Percentiles rank a stretch among this genome's conserved stretches.
Evolutionary conservation across 2,888 invertebrate species (phyloP).

Genomic region (Linnaemya vulpina): DNA sequence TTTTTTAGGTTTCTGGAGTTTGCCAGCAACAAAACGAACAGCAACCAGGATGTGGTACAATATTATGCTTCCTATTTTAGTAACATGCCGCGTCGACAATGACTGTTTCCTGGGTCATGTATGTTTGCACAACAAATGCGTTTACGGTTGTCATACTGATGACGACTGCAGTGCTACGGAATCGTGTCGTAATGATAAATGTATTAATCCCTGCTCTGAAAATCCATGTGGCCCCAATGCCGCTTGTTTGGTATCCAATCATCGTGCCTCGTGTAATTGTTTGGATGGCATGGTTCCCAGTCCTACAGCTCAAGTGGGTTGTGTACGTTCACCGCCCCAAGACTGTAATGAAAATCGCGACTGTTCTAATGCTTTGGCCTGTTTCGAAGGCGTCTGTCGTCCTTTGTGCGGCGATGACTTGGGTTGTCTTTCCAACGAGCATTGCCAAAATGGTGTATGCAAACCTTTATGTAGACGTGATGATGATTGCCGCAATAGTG

Average conservation of each 20-base stretch:
- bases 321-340: constrained; percentile 90
- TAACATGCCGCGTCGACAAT: constrained; percentile 95
- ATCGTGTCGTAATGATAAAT: constrained; percentile 91
- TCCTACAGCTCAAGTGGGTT: constrained; percentile 94
- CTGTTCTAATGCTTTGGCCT: constrained; percentile 88
- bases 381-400: constrained; percentile 89
- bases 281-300: constrained; percentile 91
- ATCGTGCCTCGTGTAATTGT: constrained; percentile 92
- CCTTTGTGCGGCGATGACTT: constrained; percentile 90
- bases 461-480: constrained; percentile 92
- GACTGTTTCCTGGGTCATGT: constrained; percentile 96
- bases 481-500: constrained; percentile 93
- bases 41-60: constrained; percentile 15
- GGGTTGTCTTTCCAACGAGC: constrained; percentile 92
- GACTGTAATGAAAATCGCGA: constrained; percentile 91
- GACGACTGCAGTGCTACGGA: constrained; percentile 94
- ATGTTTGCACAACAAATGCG: constrained; percentile 92
- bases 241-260: constrained; percentile 90
- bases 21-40: not conserved
- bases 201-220: constrained; percentile 89
- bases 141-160: constrained; percentile 92
- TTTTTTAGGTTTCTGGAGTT: constrained; percentile 17
- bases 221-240: constrained; percentile 94
- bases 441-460: constrained; percentile 88
- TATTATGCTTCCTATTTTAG: constrained; percentile 78